Conservation (phyloP, 2,888 invertebrate species). For the Drosophila melanosoma region DNA sequence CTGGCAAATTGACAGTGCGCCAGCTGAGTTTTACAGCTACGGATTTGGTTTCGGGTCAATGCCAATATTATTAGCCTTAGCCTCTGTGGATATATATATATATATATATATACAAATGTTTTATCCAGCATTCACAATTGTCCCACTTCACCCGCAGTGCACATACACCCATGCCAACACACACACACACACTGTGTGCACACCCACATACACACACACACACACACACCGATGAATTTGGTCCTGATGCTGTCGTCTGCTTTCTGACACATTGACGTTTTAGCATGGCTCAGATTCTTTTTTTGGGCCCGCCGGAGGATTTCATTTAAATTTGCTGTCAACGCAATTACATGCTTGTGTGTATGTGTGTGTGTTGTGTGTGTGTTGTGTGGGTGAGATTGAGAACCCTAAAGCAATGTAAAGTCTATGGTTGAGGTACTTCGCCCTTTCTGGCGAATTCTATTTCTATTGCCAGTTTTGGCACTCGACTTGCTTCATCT, state of each 20-base stretch:
- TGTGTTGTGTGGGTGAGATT: slow-evolving; percentile 4
- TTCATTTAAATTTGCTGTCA: slow-evolving; percentile 82
- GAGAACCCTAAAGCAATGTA: slow-evolving; percentile 15
- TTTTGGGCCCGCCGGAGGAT: slow-evolving; percentile 47
- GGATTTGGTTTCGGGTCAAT: slow-evolving; percentile 66
- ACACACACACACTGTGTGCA: slow-evolving; percentile 4
- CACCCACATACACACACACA: slow-evolving; percentile 7
- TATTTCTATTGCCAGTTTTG: slow-evolving; percentile 21
- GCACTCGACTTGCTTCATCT: slow-evolving; percentile 39
- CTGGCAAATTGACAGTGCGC: slow-evolving; percentile 73
- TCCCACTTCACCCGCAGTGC: slow-evolving; percentile 9
- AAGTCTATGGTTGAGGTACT: slow-evolving; percentile 19
- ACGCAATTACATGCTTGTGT: slow-evolving; percentile 70
- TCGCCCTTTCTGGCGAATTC: background rate
- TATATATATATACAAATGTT: slow-evolving; percentile 9
- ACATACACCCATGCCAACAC: background rate
- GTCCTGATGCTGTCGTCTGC: slow-evolving; percentile 54
- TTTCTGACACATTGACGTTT: slow-evolving; percentile 76
- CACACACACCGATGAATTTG: slow-evolving; percentile 5
- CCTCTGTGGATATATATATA: slow-evolving; percentile 17
- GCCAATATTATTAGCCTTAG: slow-evolving; percentile 74
- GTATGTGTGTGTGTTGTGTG: slow-evolving; percentile 7
- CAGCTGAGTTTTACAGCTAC: slow-evolving; percentile 75
- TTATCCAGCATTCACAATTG: slow-evolving; percentile 6
- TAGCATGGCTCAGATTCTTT: slow-evolving; percentile 25